Conservation (phyloP, 2,797 vertebrate genomes). For the Alcedo quadribrachys region DNA sequence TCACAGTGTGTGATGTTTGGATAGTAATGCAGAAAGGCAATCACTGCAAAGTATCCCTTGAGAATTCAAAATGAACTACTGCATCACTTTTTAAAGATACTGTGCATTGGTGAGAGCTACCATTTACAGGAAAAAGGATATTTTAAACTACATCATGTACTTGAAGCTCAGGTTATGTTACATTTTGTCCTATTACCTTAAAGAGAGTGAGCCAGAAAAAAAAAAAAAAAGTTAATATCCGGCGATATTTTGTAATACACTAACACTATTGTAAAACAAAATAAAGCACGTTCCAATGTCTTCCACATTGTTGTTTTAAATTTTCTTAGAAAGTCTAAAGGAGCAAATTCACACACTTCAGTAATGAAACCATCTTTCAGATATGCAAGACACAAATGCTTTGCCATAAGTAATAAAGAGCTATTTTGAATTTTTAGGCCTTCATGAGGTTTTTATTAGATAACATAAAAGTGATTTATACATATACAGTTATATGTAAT, state of each 20-base stretch:
- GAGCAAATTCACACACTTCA: not conserved
- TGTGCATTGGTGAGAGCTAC: not conserved
- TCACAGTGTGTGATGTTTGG: not conserved
- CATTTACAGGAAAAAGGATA: not conserved
- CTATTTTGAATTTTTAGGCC: not conserved
- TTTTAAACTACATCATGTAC: not conserved
- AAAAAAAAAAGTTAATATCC: not conserved
- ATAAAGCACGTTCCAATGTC: not conserved
- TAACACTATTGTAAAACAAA: not conserved
- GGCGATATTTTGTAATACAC: not conserved
- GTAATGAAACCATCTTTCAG: not conserved
- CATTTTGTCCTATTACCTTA: not conserved
- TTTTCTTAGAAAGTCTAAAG: not conserved
- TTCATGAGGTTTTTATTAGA: not conserved
- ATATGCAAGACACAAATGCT: not conserved
- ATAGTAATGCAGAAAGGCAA: not conserved
- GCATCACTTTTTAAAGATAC: not conserved
- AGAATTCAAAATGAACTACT: constrained; percentile 19
- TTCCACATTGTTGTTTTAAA: not conserved
- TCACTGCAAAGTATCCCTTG: not conserved
- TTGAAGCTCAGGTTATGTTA: not conserved
- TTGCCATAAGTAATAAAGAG: not conserved
- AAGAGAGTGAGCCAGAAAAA: not conserved
- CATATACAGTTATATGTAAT: not conserved
- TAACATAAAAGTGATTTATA: not conserved